Percentiles rank a stretch among this genome's conserved stretches.
These are phyloP conservation scores for Carapus acus DNA, from an alignment of 2,797 vertebrate species.

Conservation along the genomic window DNA sequence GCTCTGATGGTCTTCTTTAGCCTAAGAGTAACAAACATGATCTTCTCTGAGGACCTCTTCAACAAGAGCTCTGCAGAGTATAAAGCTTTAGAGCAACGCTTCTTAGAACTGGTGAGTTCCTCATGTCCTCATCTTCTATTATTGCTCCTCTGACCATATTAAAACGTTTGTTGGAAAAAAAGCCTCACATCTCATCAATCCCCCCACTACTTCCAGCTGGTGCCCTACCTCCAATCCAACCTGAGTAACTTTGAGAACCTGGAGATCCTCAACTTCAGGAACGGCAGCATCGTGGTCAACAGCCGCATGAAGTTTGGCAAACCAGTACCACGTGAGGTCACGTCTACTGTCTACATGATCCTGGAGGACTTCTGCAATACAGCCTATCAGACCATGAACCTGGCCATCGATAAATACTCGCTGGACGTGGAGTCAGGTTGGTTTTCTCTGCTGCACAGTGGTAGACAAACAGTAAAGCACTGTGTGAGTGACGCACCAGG, in stretches of 20 bases:
- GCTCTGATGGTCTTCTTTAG: conserved; percentile 96
- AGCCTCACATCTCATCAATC: no score
- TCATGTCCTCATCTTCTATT: not conserved
- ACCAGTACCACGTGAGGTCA: conserved; percentile 83
- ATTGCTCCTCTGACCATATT: not conserved
- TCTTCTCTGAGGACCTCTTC: conserved; percentile 94
- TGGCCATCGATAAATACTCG: conserved; percentile 94
- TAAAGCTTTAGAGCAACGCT: conserved; percentile 91
- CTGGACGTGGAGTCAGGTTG: conserved; percentile 95
- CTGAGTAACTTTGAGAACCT: conserved; percentile 92
- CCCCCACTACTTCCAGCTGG: conserved; percentile 73
- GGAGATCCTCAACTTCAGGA: conserved; percentile 97
- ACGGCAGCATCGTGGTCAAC: conserved; percentile 96
- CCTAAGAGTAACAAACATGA: conserved; percentile 96
- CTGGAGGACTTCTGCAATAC: conserved; percentile 96
- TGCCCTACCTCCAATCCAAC: conserved; percentile 97
- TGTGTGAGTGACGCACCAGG: not conserved
- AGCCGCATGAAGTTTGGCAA: conserved; percentile 93
- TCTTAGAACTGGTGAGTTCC: conserved; percentile 86
- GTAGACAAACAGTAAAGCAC: not conserved
- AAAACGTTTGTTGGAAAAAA: not conserved
- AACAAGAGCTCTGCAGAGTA: conserved; percentile 97
- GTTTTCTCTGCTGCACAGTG: conserved; percentile 1
- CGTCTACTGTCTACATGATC: conserved; percentile 87
- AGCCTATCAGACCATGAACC: conserved; percentile 95